Evolutionary conservation across 2,888 invertebrate species (phyloP).

Genomic region (Oscheius myriophilus): DNA sequence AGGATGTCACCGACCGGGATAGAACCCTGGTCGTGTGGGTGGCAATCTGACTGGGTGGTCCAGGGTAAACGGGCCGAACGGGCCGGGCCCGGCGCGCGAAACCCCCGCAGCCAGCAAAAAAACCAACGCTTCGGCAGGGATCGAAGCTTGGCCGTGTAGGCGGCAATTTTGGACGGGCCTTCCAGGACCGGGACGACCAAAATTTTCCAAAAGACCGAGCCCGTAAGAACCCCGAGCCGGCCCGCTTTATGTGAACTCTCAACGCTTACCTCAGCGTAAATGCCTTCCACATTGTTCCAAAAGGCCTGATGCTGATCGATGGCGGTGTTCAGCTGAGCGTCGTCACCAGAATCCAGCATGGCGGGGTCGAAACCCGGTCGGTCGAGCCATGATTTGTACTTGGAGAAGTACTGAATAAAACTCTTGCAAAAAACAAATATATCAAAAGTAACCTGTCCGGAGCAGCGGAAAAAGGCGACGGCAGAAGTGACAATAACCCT

Average conservation of each 20-base stretch:
- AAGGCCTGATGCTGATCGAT: constrained; percentile 37
- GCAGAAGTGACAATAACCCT: constrained; percentile 41
- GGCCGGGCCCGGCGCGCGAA: too few species aligned
- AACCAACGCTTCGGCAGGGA: too few species aligned
- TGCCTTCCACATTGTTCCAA: constrained; percentile 41
- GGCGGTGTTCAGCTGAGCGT: constrained; percentile 45
- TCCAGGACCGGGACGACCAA: too few species aligned
- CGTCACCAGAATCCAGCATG: constrained; percentile 36
- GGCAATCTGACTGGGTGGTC: too few species aligned
- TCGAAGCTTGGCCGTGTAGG: too few species aligned
- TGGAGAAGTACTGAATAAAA: constrained; percentile 49
- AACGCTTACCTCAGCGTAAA: constrained; percentile 44
- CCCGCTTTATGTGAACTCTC: constrained; percentile 26
- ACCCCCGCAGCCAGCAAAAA: too few species aligned
- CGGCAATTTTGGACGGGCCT: too few species aligned
- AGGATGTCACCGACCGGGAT: too few species aligned
- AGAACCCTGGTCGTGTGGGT: too few species aligned
- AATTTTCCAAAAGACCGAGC: too few species aligned
- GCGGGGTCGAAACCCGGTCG: constrained; percentile 58
- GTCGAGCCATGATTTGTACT: constrained; percentile 49
- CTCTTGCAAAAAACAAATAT: background rate
- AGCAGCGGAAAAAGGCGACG: constrained; percentile 41
- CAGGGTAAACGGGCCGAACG: too few species aligned
- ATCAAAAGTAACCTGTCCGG: constrained; percentile 1
- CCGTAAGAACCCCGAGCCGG: too few species aligned